phyloP scores from a whole-genome alignment of 2,888 invertebrate genomes.

The Auanema sp. region DNA sequence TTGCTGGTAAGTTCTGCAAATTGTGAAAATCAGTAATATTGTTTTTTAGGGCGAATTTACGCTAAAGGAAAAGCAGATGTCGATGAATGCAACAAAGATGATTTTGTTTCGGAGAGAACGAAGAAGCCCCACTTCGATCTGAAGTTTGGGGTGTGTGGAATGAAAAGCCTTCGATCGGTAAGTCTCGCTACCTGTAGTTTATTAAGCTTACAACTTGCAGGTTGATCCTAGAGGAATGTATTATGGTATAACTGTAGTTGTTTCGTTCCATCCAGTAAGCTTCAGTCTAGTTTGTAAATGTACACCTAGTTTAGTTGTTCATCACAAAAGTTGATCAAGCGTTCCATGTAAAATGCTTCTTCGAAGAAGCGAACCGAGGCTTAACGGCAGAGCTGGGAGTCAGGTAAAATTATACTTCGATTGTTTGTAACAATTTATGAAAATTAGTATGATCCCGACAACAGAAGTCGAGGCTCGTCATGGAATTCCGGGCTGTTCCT shows the following conservation, averaged over 20 bases:
- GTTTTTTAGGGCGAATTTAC: conserved; percentile 59
- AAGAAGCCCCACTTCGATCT: conserved; percentile 62
- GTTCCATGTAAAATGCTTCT: conserved; percentile 65
- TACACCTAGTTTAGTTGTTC: conserved; percentile 42
- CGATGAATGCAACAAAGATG: conserved; percentile 59
- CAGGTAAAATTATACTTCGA: conserved; percentile 39
- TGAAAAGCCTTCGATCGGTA: conserved; percentile 63
- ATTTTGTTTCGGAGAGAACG: conserved; percentile 56
- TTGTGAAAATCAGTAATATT: neutral
- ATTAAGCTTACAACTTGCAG: conserved; percentile 25
- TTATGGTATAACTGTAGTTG: conserved; percentile 64
- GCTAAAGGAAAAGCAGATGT: conserved; percentile 62
- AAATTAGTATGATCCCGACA: conserved; percentile 65
- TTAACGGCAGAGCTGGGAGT: conserved; percentile 64
- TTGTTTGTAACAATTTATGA: too few relatives aligned
- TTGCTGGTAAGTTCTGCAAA: conserved; percentile 42
- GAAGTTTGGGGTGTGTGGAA: conserved; percentile 61
- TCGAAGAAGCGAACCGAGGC: conserved; percentile 63
- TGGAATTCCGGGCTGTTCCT: conserved; percentile 63
- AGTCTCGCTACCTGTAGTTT: conserved; percentile 10
- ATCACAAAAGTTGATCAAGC: conserved; percentile 65
- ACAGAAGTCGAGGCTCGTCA: conserved; percentile 63
- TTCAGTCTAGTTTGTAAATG: neutral
- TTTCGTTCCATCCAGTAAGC: conserved; percentile 61
- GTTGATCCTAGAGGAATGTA: conserved; percentile 64